A percentile compares a stretch with the other conserved stretches of the same genome.
phyloP scores from a whole-genome alignment of 2,888 invertebrate genomes.

The Pyrochroa serraticornis region DNA sequence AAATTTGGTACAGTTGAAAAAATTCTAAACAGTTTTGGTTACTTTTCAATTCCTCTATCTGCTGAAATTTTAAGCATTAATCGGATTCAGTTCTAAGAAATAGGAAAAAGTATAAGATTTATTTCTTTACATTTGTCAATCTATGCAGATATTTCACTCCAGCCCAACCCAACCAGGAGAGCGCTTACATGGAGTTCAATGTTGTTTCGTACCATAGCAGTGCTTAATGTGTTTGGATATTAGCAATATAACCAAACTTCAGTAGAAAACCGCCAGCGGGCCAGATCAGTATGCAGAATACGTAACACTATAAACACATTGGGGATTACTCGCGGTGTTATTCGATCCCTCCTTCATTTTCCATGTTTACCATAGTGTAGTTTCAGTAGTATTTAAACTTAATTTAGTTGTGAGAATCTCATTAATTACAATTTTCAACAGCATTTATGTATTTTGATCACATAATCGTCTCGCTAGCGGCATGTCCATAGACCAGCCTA shows the following conservation, averaged over 20 bases:
- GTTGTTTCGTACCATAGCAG: no score
- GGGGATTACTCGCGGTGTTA: conserved; percentile 12
- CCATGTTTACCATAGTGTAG: conserved; percentile 13
- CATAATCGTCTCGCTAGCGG: neutral
- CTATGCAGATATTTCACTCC: no score
- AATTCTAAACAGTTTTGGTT: no score
- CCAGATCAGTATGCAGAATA: conserved; percentile 15
- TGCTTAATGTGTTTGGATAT: no score
- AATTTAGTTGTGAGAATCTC: conserved; percentile 11
- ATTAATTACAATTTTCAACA: neutral
- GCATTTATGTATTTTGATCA: neutral
- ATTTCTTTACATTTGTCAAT: no score
- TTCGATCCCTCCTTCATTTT: conserved; percentile 12
- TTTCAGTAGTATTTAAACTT: conserved; percentile 1
- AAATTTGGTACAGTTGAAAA: no score
- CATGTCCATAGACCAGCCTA: neutral
- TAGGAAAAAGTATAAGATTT: no score
- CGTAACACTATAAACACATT: conserved; percentile 17
- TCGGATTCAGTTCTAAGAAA: no score
- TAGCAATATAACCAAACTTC: neutral
- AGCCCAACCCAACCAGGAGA: no score
- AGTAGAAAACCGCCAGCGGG: conserved; percentile 18
- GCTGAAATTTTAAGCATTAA: no score
- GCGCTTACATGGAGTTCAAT: no score
- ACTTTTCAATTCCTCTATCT: no score